A percentile compares a stretch with the other conserved stretches of the same genome.
Conservation (phyloP, 2,888 invertebrate genomes). For the Electrophaes corylata region DNA sequence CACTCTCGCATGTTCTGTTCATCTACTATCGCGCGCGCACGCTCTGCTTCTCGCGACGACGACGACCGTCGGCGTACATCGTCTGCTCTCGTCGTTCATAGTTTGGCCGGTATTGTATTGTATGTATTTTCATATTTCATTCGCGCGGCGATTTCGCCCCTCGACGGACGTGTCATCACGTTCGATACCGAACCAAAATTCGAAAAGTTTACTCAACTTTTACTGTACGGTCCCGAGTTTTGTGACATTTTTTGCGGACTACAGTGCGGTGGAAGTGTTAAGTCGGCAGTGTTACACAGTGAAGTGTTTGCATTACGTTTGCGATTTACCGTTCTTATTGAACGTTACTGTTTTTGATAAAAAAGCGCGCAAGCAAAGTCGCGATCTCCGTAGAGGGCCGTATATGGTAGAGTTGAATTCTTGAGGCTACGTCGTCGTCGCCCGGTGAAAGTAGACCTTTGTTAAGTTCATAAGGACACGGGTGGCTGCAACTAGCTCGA, state of each 20-base stretch:
- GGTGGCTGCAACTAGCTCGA: slow-evolving; percentile 71
- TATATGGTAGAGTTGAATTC: slow-evolving; percentile 72
- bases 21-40: slow-evolving; percentile 57
- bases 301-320: slow-evolving; percentile 71
- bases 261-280: slow-evolving; percentile 68
- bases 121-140: too few species aligned
- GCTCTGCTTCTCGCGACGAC: slow-evolving; percentile 58
- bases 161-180: slow-evolving; percentile 55
- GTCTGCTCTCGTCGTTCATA: slow-evolving; percentile 50
- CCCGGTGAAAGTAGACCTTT: slow-evolving; percentile 82
- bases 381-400: slow-evolving; percentile 74
- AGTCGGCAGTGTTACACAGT: slow-evolving; percentile 63
- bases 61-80: slow-evolving; percentile 3
- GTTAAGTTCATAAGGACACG: slow-evolving; percentile 82
- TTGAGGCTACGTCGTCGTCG: slow-evolving; percentile 65
- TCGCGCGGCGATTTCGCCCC: slow-evolving; percentile 69
- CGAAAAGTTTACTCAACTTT: slow-evolving; percentile 80
- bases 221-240: slow-evolving; percentile 60
- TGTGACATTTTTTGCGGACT: slow-evolving; percentile 56
- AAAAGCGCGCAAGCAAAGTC: slow-evolving; percentile 68
- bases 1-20: slow-evolving; percentile 36
- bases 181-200: slow-evolving; percentile 56
- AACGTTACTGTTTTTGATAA: slow-evolving; percentile 80
- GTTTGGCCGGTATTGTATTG: background rate
- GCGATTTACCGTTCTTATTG: slow-evolving; percentile 77